Evolutionary conservation across 2,797 vertebrate species (phyloP).

Genomic region (Passerculus sandwichensis): DNA sequence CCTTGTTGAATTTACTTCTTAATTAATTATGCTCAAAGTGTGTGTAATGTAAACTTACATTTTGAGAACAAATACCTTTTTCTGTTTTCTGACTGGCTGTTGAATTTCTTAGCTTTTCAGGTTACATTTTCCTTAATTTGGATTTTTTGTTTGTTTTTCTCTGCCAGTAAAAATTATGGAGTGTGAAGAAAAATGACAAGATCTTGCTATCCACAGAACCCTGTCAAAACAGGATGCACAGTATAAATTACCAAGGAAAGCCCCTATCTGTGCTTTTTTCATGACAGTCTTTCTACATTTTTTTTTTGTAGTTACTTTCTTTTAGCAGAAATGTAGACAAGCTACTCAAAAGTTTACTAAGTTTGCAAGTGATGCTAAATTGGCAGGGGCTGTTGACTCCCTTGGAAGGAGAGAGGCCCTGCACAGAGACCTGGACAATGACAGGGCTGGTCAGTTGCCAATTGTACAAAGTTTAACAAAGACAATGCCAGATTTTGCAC

Average conservation of each 20-base stretch:
- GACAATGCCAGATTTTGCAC: background rate
- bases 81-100: background rate
- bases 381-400: background rate
- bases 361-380: background rate
- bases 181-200: background rate
- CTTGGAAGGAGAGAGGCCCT: background rate
- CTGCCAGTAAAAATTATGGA: background rate
- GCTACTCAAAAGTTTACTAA: background rate
- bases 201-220: background rate
- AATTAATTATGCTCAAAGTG: background rate
- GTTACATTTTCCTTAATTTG: background rate
- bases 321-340: background rate
- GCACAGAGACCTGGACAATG: background rate
- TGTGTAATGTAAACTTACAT: background rate
- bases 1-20: slow-evolving; percentile 10
- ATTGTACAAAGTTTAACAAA: background rate
- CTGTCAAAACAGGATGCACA: background rate
- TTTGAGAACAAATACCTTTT: background rate
- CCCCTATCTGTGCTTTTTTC: background rate
- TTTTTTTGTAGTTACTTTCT: background rate
- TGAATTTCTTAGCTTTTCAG: background rate
- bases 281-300: background rate
- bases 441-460: background rate
- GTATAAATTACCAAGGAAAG: background rate
- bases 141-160: background rate